A percentile compares a stretch with the other conserved stretches of the same genome.
Conservation (phyloP, 2,113 vertebrate genomes). For the Toxostoma redivivum region DNA sequence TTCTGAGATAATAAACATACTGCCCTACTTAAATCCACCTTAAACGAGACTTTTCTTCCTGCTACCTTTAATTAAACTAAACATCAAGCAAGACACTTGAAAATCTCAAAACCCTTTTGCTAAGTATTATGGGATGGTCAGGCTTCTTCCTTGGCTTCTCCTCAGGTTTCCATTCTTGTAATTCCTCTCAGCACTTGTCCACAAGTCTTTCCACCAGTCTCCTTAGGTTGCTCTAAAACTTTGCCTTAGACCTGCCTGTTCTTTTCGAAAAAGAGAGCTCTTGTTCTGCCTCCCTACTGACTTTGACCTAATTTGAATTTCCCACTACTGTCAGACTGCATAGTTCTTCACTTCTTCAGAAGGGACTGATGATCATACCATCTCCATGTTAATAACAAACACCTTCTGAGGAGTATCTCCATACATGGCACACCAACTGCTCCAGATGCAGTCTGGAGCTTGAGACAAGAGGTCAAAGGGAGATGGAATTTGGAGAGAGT, state of each 20-base stretch:
- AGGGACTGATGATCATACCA: background rate
- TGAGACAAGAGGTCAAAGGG: background rate
- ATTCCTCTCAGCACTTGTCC: background rate
- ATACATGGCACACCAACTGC: background rate
- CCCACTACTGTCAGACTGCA: background rate
- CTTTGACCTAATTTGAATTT: background rate
- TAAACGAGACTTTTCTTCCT: background rate
- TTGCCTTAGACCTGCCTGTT: background rate
- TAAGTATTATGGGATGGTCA: background rate
- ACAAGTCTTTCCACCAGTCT: background rate
- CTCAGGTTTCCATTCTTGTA: background rate
- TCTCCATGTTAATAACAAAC: background rate
- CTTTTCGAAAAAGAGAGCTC: background rate
- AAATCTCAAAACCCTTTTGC: background rate
- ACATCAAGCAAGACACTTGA: background rate
- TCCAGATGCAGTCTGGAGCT: background rate
- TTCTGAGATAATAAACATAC: background rate
- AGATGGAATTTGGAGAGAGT: background rate
- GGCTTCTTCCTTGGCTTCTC: background rate
- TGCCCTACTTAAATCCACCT: background rate
- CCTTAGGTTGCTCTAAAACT: background rate
- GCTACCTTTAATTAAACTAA: background rate
- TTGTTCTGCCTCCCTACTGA: background rate
- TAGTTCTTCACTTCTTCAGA: background rate
- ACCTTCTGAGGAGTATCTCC: background rate